phyloP scores from a whole-genome alignment of 2,888 invertebrate genomes.

The Sinhomidia bicolor region DNA sequence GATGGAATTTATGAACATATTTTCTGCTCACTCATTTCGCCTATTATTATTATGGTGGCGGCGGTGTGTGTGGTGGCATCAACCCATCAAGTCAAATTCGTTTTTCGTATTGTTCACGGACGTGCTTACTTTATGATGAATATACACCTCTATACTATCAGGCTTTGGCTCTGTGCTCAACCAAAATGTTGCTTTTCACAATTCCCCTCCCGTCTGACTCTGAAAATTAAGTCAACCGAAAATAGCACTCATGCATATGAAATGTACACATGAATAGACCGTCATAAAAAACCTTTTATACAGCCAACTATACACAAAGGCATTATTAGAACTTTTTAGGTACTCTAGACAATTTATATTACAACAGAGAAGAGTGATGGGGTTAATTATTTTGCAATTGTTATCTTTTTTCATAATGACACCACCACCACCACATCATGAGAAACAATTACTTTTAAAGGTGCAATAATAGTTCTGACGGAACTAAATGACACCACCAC shows the following conservation, averaged over 20 bases:
- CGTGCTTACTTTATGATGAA: neutral
- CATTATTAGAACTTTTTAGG: neutral
- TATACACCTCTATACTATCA: neutral
- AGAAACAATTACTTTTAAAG: too few relatives aligned
- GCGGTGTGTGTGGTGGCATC: neutral
- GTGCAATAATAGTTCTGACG: too few relatives aligned
- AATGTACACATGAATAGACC: neutral
- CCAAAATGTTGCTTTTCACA: conserved; percentile 24
- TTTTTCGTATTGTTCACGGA: neutral
- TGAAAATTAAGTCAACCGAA: conserved; percentile 22
- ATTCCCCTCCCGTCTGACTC: conserved; percentile 4
- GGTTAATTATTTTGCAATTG: conserved; percentile 20
- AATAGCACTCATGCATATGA: conserved; percentile 7
- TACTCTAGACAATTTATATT: neutral
- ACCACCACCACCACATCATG: neutral
- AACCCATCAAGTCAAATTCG: neutral
- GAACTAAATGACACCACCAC: conserved; percentile 11
- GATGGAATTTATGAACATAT: neutral
- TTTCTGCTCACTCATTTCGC: neutral
- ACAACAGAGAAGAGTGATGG: neutral
- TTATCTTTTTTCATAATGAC: conserved; percentile 1
- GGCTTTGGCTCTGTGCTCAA: too few relatives aligned
- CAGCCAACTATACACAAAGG: neutral
- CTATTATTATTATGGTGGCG: neutral
- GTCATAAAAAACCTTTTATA: neutral